Evolutionary conservation across 2,797 vertebrate genomes (phyloP).

Genomic region (Remorina albescens): DNA sequence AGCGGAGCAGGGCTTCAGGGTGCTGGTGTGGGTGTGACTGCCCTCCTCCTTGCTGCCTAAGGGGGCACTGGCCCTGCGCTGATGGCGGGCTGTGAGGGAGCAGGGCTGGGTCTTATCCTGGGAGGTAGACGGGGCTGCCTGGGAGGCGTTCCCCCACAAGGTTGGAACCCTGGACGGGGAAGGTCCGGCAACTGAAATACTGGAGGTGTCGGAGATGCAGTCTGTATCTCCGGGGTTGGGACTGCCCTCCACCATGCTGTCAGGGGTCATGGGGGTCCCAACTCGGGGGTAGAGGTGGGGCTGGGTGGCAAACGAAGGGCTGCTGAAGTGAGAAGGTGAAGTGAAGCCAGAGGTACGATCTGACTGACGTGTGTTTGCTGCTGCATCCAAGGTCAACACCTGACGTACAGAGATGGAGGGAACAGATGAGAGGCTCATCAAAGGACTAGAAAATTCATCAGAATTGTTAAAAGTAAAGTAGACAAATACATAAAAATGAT

Average conservation of each 20-base stretch:
- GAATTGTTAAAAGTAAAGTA: too few species aligned
- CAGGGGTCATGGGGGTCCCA: constrained; percentile 84
- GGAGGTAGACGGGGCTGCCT: constrained; percentile 41
- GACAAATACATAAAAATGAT: background rate
- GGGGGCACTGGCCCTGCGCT: constrained; percentile 58
- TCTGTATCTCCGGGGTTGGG: constrained; percentile 85
- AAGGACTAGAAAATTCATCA: too few species aligned
- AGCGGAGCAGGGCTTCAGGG: constrained; percentile 67
- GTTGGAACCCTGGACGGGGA: constrained; percentile 63
- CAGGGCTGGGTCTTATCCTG: constrained; percentile 41
- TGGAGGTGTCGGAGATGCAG: constrained; percentile 86
- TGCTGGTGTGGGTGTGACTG: constrained; percentile 80
- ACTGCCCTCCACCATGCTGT: constrained; percentile 87
- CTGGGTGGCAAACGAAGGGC: constrained; percentile 75
- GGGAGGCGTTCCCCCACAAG: constrained; percentile 60
- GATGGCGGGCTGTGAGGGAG: constrained; percentile 63
- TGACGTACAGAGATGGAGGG: constrained; percentile 65
- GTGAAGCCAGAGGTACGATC: constrained; percentile 84
- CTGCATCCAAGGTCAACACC: constrained; percentile 89
- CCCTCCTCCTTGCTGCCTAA: constrained; percentile 85
- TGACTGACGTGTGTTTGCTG: constrained; percentile 84
- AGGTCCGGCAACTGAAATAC: constrained; percentile 72
- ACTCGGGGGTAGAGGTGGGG: constrained; percentile 58
- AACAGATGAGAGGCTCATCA: too few species aligned
- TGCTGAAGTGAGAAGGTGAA: constrained; percentile 76